Percentiles rank a stretch among this genome's conserved stretches.
These are phyloP conservation scores for Drosophila kuntzei DNA, from an alignment of 2,888 invertebrate genomes.

Conservation along the genomic window DNA sequence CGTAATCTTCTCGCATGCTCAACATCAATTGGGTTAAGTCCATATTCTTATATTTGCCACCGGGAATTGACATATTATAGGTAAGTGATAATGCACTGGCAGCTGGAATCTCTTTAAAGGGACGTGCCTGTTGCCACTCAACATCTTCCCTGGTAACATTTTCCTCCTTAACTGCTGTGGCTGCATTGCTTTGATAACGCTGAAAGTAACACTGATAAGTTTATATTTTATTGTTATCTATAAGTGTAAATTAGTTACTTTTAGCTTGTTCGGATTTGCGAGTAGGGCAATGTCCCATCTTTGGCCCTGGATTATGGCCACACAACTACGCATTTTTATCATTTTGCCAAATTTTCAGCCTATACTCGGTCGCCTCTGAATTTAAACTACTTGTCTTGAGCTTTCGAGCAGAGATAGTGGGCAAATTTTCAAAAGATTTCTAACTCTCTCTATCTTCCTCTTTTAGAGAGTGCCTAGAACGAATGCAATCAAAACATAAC, in stretches of 20 bases:
- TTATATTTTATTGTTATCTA: background rate
- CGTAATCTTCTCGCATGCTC: conserved; percentile 74
- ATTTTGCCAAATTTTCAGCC: conserved; percentile 25
- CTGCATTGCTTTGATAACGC: conserved; percentile 57
- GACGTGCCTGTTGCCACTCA: conserved; percentile 76
- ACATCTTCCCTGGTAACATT: conserved; percentile 5
- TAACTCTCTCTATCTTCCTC: background rate
- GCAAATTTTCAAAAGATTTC: conserved; percentile 1
- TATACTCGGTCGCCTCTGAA: conserved; percentile 2
- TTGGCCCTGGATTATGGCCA: conserved; percentile 6
- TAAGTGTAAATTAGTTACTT: conserved; percentile 15
- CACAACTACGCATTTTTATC: conserved; percentile 30
- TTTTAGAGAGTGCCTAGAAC: too few relatives aligned
- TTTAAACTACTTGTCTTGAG: conserved; percentile 22
- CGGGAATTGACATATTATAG: conserved; percentile 64
- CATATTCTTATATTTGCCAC: conserved; percentile 74
- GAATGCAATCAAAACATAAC: too few relatives aligned
- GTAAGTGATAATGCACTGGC: conserved; percentile 42
- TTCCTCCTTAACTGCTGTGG: conserved; percentile 18
- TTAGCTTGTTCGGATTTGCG: background rate
- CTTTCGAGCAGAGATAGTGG: conserved; percentile 15
- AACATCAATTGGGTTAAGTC: conserved; percentile 51
- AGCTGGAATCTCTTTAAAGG: conserved; percentile 72
- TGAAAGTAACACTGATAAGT: conserved; percentile 17
- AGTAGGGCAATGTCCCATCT: background rate